phyloP scores from a whole-genome alignment of 2,888 invertebrate genomes.

The Andrena flavipes region DNA sequence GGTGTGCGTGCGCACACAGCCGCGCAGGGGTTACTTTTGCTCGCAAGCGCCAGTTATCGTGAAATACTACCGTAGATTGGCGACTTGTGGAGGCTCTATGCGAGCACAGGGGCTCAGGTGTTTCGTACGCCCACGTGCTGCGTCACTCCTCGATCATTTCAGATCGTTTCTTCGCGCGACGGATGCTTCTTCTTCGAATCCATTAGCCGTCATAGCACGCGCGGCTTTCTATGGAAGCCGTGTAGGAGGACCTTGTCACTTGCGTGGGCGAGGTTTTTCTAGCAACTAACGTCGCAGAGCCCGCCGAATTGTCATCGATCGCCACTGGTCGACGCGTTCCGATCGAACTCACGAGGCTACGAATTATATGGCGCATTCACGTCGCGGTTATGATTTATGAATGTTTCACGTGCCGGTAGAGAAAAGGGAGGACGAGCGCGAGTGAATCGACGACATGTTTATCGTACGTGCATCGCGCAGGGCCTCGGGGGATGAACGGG shows the following conservation, averaged over 20 bases:
- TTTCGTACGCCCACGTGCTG: neutral
- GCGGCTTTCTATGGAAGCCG: no score
- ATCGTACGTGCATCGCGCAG: neutral
- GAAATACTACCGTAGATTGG: neutral
- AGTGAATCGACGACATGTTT: neutral
- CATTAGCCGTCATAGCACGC: neutral
- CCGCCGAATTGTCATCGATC: neutral
- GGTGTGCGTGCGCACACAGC: slow-evolving; percentile 10
- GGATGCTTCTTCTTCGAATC: neutral
- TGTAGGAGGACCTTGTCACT: no score
- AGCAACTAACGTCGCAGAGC: no score
- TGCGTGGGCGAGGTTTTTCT: no score
- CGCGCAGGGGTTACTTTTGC: neutral
- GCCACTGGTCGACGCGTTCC: neutral
- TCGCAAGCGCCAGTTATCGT: neutral
- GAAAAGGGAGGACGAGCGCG: neutral
- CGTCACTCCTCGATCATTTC: neutral
- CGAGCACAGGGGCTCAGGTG: neutral
- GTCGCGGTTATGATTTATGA: neutral
- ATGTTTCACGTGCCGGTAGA: neutral
- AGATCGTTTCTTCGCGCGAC: neutral
- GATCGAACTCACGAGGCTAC: neutral
- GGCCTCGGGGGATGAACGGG: slow-evolving; percentile 8
- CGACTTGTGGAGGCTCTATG: slow-evolving; percentile 6
- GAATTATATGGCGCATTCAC: neutral